Base-by-base conservation (phyloP, 2,113 vertebrate genomes). In the Gobio gobio region DNA sequence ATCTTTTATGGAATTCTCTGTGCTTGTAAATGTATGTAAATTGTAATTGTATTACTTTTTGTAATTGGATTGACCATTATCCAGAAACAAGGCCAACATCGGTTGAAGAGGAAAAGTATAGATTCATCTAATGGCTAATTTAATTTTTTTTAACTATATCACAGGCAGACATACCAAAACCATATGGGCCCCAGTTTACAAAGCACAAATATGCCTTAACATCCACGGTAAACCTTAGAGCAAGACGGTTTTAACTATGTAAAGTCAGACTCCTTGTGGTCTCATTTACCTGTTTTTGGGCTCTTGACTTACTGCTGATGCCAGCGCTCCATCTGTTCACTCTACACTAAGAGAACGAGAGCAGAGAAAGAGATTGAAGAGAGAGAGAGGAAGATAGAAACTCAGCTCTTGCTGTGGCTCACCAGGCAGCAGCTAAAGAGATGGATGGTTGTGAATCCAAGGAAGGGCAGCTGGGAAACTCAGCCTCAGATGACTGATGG, bases 401-500 rank as follows among this genome's bases (percentile, higher is more conserved):
- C 75, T 59, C 18, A 10, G 18, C 18, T 47, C 49, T 59, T 72
- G 16, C 40, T 79, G 61, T 87, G 54, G 56, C 63, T 82, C 78
- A 61, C 80, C 82, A 90, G 90, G 88, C 91, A 90, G 87, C 90
- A 82, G 20, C 92, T 87, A 89, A 91, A 81, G 83, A 88, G 92
- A 87, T 91, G 93, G 92, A 94, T 94, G 92, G 89, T 91, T 93
- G 87, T 88, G 86, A 84, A 73, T 90, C 89, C 84, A 88, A 83
- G 86, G 24, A 76, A 88, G 86, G 89, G 88, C 87, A 91, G 89
- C 87, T 90, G 90, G 74, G 83, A 90, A 92, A 91, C 91, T 93
- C 90, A 88, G 90, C 90, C 88, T 90, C 89, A 88, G 90, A 89
- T 94, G 92, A 94, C 90, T 92, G 93, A 95, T 94, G 92, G 91